Percentiles rank a stretch among this genome's conserved stretches.
Conservation (phyloP, 2,113 vertebrate species). For the Heliornis fulica region DNA sequence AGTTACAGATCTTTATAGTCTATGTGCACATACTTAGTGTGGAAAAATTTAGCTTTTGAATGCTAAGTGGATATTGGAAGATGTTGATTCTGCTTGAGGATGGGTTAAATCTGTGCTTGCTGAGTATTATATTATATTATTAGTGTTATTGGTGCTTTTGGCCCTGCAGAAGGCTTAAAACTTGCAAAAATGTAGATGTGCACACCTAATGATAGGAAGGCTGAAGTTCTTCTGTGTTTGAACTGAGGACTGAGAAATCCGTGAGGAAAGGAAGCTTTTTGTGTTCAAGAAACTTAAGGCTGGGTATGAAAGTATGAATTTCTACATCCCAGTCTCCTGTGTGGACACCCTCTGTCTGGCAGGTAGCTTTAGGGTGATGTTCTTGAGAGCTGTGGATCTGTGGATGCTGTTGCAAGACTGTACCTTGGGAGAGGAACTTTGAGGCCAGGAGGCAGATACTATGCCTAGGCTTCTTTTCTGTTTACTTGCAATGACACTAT, state of each 20-base stretch:
- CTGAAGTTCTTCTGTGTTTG: neutral
- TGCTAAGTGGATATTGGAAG: neutral
- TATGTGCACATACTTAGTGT: neutral
- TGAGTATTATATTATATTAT: too few relatives aligned
- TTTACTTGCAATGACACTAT: neutral
- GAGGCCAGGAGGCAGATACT: neutral
- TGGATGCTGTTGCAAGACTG: neutral
- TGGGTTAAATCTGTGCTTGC: neutral
- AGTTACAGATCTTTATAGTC: neutral
- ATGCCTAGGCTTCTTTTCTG: neutral
- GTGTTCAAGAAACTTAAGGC: neutral
- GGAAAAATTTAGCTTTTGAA: neutral
- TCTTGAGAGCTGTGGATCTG: neutral
- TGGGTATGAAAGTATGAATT: neutral
- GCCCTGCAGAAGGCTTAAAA: neutral
- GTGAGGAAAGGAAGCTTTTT: neutral
- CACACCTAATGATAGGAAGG: neutral
- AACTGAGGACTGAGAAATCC: neutral
- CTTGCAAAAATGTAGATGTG: neutral
- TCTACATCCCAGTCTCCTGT: neutral
- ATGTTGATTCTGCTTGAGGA: neutral
- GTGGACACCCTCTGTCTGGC: neutral
- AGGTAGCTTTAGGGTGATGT: neutral
- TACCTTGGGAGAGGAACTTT: neutral
- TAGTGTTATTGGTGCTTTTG: neutral